Percentiles rank a stretch among this genome's conserved stretches.
Evolutionary conservation across 2,113 vertebrate species (phyloP).

Genomic region (Lamprologus sp.): DNA sequence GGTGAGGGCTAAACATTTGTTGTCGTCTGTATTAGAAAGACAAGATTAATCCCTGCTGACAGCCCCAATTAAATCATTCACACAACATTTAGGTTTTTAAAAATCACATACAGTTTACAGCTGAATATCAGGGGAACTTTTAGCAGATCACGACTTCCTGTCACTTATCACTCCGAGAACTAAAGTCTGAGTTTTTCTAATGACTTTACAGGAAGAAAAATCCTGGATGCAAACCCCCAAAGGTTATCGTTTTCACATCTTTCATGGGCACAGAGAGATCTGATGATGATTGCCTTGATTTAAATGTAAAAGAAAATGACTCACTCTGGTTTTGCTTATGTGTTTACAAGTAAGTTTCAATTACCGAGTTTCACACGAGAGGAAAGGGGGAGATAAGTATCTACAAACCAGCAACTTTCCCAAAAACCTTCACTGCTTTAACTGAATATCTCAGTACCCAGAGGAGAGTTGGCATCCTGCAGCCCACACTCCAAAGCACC

Average conservation of each 20-base stretch:
- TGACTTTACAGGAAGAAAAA: neutral
- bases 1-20: neutral
- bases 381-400: neutral
- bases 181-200: neutral
- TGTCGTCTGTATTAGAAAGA: neutral
- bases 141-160: neutral
- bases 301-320: slow-evolving; percentile 12
- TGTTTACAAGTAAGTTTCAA: slow-evolving; percentile 19
- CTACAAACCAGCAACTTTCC: neutral
- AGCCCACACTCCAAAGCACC: slow-evolving; percentile 30
- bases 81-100: neutral
- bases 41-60: neutral
- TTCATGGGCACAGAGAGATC: neutral
- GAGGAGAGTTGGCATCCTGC: slow-evolving; percentile 14
- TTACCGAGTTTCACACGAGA: neutral
- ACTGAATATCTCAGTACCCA: slow-evolving; percentile 16
- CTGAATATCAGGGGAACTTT: neutral
- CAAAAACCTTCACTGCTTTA: neutral
- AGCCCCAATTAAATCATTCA: neutral
- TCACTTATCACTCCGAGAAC: neutral
- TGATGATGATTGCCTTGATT: slow-evolving; percentile 19
- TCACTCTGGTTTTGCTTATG: neutral
- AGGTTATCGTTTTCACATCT: slow-evolving; percentile 1
- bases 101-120: neutral
- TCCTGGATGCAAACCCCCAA: neutral